phyloP scores from a whole-genome alignment of 2,888 invertebrate genomes.

The Agonopterix subpropinquella region DNA sequence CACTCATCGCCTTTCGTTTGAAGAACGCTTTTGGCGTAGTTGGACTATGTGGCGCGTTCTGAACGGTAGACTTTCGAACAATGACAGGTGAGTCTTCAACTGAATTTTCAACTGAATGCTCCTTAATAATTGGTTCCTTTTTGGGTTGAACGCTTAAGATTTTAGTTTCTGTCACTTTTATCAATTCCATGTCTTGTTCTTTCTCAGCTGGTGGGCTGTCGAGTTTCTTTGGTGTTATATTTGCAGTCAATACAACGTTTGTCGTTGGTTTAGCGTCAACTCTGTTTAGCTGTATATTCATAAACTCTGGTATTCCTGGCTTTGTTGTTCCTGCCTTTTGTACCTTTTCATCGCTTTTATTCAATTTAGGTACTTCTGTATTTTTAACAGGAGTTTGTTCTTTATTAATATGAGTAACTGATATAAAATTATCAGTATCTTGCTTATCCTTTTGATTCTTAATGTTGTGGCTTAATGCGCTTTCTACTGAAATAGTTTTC shows the following conservation, averaged over 20 bases:
- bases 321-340: slow-evolving; percentile 39
- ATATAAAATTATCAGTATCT: slow-evolving; percentile 66
- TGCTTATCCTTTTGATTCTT: slow-evolving; percentile 40
- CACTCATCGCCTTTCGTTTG: slow-evolving; percentile 73
- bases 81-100: slow-evolving; percentile 31
- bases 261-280: slow-evolving; percentile 78
- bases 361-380: slow-evolving; percentile 35
- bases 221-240: slow-evolving; percentile 68
- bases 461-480: slow-evolving; percentile 45
- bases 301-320: slow-evolving; percentile 78
- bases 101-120: slow-evolving; percentile 35
- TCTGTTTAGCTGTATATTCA: slow-evolving; percentile 82
- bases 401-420: slow-evolving; percentile 75
- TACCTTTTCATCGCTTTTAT: slow-evolving; percentile 56
- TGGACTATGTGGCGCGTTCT: slow-evolving; percentile 47
- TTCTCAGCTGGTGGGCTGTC: slow-evolving; percentile 51
- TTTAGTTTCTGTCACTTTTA: slow-evolving; percentile 37
- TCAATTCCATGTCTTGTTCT: slow-evolving; percentile 44
- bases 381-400: slow-evolving; percentile 46
- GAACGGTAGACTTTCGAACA: slow-evolving; percentile 29
- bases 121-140: slow-evolving; percentile 39
- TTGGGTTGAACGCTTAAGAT: slow-evolving; percentile 27
- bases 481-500: slow-evolving; percentile 70
- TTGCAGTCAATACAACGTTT: slow-evolving; percentile 80
- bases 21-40: slow-evolving; percentile 65